Evolutionary conservation across 2,113 vertebrate species (phyloP), one percentile per base, ranked within the genome.

Genomic region (Micromys minutus): DNA sequence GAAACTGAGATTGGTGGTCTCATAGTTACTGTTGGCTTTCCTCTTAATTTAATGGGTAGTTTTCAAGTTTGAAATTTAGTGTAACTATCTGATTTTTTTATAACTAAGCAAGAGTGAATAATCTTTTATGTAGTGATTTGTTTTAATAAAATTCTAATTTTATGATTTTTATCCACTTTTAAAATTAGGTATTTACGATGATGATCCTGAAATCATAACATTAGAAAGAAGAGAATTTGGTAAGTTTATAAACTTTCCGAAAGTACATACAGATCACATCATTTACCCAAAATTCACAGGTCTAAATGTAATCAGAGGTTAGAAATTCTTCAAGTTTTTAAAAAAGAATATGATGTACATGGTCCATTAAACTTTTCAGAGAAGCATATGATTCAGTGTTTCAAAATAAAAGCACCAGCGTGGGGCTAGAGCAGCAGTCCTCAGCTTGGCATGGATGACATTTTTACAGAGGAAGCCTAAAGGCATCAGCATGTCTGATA

Each of bases 171-270:
- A 63, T 95, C 5, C 39, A 39, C 47, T 96, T 97, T 97, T 98
- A 74, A 98, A 90, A 93, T 84, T 97, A 99, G 99, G 99, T 95
- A 99, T 99, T 98, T 99, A 99, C 97, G 99, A 99, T 13, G 99
- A 99, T 90, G 99, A 99, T 98, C 98, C 98, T 81, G 99, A 99
- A 99, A 99, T 99, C 97, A 99, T 99, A 98, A 99, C 99, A 11
- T 79, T 99, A 98, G 99, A 99, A 98, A 99, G 99, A 97, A 99
- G 99, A 96, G 99, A 99, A 97, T 99, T 99, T 98, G 99, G 99
- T 99, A 98, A 99, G 99, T 98, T 89, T 96, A 80, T 90, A 52
- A 31, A 42, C 13, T 61, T 95, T 91, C 22, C 94, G 39, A 96
- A 90, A 87, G 1, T 90, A 88, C 31, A 11, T 93, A 9, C 16